Evolutionary conservation across 2,888 invertebrate species (phyloP).

Genomic region (Boloria euphrosyne): DNA sequence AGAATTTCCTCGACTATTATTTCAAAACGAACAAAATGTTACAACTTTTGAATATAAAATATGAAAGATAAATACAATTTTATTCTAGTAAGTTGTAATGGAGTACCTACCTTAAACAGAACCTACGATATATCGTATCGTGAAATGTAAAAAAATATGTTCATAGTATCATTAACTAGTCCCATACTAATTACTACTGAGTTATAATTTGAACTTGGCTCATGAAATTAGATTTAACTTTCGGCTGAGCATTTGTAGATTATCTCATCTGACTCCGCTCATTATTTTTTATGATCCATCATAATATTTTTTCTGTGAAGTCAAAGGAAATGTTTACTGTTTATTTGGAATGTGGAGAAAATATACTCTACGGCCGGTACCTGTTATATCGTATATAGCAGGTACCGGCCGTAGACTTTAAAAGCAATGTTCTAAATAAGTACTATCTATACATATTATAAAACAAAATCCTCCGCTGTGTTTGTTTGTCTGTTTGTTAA

Average conservation of each 20-base stretch:
- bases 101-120: background rate
- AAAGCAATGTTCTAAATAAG: no score
- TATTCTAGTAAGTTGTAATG: background rate
- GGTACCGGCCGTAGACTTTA: no score
- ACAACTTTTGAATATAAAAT: background rate
- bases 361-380: background rate
- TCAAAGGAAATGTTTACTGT: constrained; percentile 6
- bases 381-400: no score
- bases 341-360: constrained; percentile 8
- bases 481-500: no score
- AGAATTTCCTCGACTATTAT: no score
- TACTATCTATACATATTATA: no score
- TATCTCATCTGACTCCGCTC: constrained; percentile 11
- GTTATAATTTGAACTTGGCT: constrained; percentile 29
- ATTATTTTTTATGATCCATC: constrained; percentile 27
- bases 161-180: constrained; percentile 29
- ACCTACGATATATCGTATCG: constrained; percentile 16
- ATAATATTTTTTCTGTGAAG: constrained; percentile 17
- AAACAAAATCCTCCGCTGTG: no score
- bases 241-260: constrained; percentile 4
- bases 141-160: constrained; percentile 17
- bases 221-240: constrained; percentile 30
- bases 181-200: constrained; percentile 36
- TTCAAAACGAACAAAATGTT: no score
- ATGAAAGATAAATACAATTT: background rate